Evolutionary conservation across 2,888 invertebrate genomes (phyloP), one percentile per base, ranked within the genome.

Genomic region (Aporophyla nigra): DNA sequence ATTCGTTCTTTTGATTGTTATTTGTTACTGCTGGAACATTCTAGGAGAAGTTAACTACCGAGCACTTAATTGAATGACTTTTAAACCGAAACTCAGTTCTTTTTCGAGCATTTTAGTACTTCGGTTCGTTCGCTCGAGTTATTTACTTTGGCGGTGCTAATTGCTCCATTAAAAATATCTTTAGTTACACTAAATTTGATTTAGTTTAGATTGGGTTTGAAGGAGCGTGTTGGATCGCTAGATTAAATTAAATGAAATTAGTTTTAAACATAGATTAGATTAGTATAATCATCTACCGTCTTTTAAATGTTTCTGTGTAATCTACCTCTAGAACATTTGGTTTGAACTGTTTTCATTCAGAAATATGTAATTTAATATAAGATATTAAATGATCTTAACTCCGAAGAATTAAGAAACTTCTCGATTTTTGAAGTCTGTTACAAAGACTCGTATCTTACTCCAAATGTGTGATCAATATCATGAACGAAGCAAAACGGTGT

Each of bases 31-130:
- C 71, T 74, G 10, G 71, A 82, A 78, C 75, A 76, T 70, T 86
- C 75, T 70, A 71, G 51, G 19, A 78, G 66, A 75, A 86, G 68
- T 79, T 83, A 84, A 88, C 86, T 86, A 76, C 77, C 56, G 27
- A 16, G 62, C 76, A 86, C 80, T 85, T 83, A 76, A 85, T 81
- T 86, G 71, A 86, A 81, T 81, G 77, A 83, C 68, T 82, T 88
- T 84, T 62, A 62, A 86, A 80, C 62, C 54, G 53, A 71, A 77
- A 80, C 66, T 75, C 66, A 14, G 54, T 80, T 78, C 66, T 86
- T 86, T 83, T 80, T 80, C 59, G 43, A 75, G 54, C n/a, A 53
- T 78, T 33, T 78, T 24, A 56, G 76, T 74, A 74, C 59, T 75
- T 74, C 40, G 43, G 54, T 56, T 74, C 62, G 66, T 74, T 67